Percentiles rank a stretch among this genome's conserved stretches.
These are phyloP conservation scores for Boulengerochromis microlepis DNA, from an alignment of 2,113 vertebrate genomes.

Conservation along the genomic window DNA sequence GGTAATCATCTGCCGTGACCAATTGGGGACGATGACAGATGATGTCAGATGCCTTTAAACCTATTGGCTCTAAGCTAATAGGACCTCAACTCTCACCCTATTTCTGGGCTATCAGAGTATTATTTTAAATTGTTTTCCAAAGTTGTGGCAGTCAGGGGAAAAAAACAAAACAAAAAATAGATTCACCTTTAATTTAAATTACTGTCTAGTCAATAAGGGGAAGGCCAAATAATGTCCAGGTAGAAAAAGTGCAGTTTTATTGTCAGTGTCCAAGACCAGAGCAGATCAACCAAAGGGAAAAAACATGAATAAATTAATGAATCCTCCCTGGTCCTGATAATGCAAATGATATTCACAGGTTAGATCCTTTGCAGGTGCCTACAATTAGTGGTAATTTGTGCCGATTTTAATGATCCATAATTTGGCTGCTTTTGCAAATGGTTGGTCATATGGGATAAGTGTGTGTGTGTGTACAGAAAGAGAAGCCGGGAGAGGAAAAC, in stretches of 20 bases:
- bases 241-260: not conserved
- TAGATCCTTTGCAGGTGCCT: conserved; percentile 78
- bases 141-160: not conserved
- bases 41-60: not conserved
- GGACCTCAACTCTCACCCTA: not conserved
- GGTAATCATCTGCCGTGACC: not conserved
- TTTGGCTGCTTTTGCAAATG: conserved; percentile 68
- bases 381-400: conserved; percentile 81
- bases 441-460: conserved; percentile 24
- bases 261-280: not conserved
- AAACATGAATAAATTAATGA: conserved; percentile 29
- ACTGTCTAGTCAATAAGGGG: not conserved
- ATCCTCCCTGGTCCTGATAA: conserved; percentile 49
- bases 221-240: not conserved
- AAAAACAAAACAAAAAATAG: not conserved
- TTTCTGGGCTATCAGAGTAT: not conserved
- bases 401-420: conserved; percentile 73
- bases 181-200: not conserved
- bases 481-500: not conserved
- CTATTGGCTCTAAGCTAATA: not conserved
- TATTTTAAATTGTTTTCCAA: not conserved
- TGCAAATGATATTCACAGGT: conserved; percentile 74
- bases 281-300: not conserved
- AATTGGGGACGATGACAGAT: not conserved
- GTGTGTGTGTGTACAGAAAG: not conserved